Evolutionary conservation across 2,113 vertebrate genomes (phyloP).

Genomic region (Elaphurus davidianus): DNA sequence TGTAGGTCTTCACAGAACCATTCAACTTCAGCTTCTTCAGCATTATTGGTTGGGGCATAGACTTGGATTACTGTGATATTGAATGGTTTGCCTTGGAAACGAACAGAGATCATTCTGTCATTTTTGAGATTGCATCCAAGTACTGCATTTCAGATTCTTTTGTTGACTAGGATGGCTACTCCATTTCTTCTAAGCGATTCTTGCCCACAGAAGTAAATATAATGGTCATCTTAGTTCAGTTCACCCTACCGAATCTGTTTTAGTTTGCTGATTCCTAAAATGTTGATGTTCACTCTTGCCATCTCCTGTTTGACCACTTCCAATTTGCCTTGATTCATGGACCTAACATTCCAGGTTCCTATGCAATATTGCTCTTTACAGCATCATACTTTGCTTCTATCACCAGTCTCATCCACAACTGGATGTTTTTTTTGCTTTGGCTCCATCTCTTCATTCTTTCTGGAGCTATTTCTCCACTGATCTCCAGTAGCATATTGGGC

Average conservation of each 20-base stretch:
- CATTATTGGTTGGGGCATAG: background rate
- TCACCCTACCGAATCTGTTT: background rate
- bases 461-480: background rate
- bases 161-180: background rate
- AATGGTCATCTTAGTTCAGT: background rate
- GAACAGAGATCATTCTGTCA: background rate
- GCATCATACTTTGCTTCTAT: background rate
- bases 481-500: background rate
- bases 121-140: background rate
- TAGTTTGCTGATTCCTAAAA: background rate
- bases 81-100: background rate
- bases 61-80: background rate
- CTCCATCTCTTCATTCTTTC: background rate
- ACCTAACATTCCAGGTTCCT: background rate
- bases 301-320: background rate
- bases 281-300: fast-evolving
- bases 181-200: background rate
- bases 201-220: background rate
- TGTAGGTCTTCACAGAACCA: background rate
- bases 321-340: background rate
- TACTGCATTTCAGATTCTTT: background rate
- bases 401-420: background rate
- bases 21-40: background rate
- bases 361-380: background rate
- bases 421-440: background rate